Base-by-base conservation (phyloP, 2,113 vertebrate species). In the Lophochroa leadbeateri region DNA sequence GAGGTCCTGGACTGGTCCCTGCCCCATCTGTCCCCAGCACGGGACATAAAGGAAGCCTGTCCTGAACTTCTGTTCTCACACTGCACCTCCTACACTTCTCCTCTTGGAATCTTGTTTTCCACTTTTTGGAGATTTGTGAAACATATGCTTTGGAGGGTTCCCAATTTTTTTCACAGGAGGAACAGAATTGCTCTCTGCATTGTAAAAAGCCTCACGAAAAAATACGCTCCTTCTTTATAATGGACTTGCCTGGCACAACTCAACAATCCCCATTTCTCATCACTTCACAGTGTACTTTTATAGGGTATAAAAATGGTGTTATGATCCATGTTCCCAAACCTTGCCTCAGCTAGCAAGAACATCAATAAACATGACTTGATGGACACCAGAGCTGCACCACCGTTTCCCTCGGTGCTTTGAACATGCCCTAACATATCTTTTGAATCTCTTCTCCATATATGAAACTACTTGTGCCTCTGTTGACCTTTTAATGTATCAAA, bases 241-340 rank as follows among this genome's bases (percentile, higher is more conserved):
- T 31, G 83, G 92, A 69, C 69, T 94, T 47, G 90, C 83, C 91
- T 95, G 94, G 91, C 91, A 81, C 90, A 65, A 55, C 88, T 94
- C 90, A 93, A 4, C 90, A 69, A 93, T 88, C 76, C 90, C 16
- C 90, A 49, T 90, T 95, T 86, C 96, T 94, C 86, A 49, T 93
- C 92, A 82, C 88, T 90, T 97, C 16, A 12, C 86, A 88, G 88
- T 17, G 92, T 60, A 16, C 57, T 96, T 97, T 96, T 96, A 96
- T 96, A 93, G 95, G 91, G 55, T 96, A 93, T 96, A 95, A 96
- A 97, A 96, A 75, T 6, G 82, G 94, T 94, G 96, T 95, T 96
- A 96, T 78, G 92, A 96, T 97, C 95, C 77, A 0, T 96, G 96
- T 97, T 96, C 95, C 96, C 95, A 88, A 96, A 79, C 90, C 76